Conservation (phyloP, 2,113 vertebrate genomes). For the Anhinga rufa region DNA sequence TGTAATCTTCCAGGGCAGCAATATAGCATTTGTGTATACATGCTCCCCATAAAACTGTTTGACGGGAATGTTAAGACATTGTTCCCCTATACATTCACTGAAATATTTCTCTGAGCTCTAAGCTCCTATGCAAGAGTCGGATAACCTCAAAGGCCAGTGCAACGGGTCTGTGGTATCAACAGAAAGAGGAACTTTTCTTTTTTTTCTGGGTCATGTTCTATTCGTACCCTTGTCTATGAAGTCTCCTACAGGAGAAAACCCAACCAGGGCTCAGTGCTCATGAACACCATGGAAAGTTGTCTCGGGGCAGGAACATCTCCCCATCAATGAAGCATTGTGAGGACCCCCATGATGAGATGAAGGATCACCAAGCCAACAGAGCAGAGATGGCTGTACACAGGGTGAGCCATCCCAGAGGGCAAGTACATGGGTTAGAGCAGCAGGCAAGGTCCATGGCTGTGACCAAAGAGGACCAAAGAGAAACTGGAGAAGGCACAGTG, state of each 20-base stretch:
- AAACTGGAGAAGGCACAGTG: background rate
- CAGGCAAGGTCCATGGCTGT: background rate
- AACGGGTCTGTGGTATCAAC: background rate
- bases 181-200: background rate
- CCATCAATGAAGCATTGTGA: background rate
- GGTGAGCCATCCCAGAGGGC: accelerated
- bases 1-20: background rate
- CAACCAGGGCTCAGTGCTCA: background rate
- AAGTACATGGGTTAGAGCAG: background rate
- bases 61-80: background rate
- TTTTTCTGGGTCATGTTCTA: background rate
- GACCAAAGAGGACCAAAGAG: background rate
- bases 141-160: background rate
- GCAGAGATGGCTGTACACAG: background rate
- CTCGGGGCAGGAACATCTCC: background rate
- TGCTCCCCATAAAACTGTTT: background rate
- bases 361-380: background rate
- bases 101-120: background rate
- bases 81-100: background rate
- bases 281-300: background rate
- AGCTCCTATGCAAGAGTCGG: background rate
- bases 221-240: background rate
- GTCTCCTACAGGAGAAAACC: background rate
- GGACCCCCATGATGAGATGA: background rate
- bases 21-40: background rate